A percentile compares a stretch with the other conserved stretches of the same genome.
phyloP scores from a whole-genome alignment of 2,888 invertebrate species.

The Latrodectus hesperus region DNA sequence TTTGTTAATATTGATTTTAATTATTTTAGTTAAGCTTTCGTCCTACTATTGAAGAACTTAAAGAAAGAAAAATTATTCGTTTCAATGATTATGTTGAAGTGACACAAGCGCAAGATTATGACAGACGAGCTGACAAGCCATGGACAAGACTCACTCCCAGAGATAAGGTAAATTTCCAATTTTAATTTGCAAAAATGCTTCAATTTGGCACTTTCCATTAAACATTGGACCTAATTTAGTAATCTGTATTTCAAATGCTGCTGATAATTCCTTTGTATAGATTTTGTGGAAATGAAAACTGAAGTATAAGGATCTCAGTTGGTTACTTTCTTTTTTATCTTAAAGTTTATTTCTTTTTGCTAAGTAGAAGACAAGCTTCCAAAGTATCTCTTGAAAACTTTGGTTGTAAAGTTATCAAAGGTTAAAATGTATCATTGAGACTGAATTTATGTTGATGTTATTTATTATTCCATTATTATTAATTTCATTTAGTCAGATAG shows the following conservation, averaged over 20 bases:
- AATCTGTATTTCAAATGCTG: background rate
- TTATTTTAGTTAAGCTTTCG: constrained; percentile 88
- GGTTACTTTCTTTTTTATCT: background rate
- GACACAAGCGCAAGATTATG: constrained; percentile 97
- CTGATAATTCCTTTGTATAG: background rate
- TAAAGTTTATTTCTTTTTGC: background rate
- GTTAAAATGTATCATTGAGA: too few relatives aligned
- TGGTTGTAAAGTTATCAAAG: too few relatives aligned
- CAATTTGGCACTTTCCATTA: background rate
- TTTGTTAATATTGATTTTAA: too few relatives aligned
- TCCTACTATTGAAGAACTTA: constrained; percentile 98
- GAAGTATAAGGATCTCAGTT: too few relatives aligned
- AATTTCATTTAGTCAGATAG: too few relatives aligned
- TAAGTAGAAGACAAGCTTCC: too few relatives aligned
- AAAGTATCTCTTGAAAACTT: too few relatives aligned
- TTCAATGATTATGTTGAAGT: constrained; percentile 99
- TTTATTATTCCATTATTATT: too few relatives aligned
- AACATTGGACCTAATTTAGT: background rate
- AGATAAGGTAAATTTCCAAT: constrained; percentile 82
- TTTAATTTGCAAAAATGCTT: background rate
- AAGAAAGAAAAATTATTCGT: constrained; percentile 98
- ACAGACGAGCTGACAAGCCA: constrained; percentile 98
- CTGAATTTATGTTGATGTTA: too few relatives aligned
- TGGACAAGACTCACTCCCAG: constrained; percentile 99
- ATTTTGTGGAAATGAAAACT: background rate